Evolutionary conservation across 2,113 vertebrate genomes (phyloP).

Genomic region (Channa maculata): DNA sequence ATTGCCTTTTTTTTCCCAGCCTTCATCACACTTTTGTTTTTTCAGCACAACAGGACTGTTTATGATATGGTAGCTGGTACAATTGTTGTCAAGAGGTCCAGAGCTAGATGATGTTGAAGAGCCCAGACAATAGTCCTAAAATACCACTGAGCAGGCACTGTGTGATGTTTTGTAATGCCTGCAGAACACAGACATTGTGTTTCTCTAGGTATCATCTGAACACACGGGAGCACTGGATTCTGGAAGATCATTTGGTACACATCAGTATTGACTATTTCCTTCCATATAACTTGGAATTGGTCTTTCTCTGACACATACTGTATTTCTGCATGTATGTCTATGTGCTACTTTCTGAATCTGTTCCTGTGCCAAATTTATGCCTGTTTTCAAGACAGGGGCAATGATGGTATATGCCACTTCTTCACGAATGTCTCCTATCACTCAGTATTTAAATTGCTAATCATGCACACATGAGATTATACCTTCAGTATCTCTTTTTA

Average conservation of each 20-base stretch:
- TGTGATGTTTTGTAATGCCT: slow-evolving; percentile 15
- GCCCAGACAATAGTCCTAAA: slow-evolving; percentile 5
- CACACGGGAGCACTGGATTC: slow-evolving; percentile 1
- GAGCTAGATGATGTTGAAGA: slow-evolving; percentile 87
- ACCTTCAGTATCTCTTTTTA: slow-evolving; percentile 45
- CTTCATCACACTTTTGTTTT: slow-evolving; percentile 97
- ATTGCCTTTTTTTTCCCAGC: slow-evolving; percentile 99
- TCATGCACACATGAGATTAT: slow-evolving; percentile 33
- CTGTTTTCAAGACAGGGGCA: slow-evolving; percentile 27
- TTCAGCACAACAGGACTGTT: slow-evolving; percentile 98
- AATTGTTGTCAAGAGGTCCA: slow-evolving; percentile 94
- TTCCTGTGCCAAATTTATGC: slow-evolving; percentile 44
- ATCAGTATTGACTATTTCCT: slow-evolving; percentile 35
- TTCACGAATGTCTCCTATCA: slow-evolving; percentile 33
- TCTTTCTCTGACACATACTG: slow-evolving; percentile 47
- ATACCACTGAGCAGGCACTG: slow-evolving; percentile 23
- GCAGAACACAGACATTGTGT: slow-evolving; percentile 20
- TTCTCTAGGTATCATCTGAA: slow-evolving; percentile 25
- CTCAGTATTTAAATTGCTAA: slow-evolving; percentile 46
- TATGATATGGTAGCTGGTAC: slow-evolving; percentile 99
- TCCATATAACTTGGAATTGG: slow-evolving; percentile 10
- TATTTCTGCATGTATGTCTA: slow-evolving; percentile 54
- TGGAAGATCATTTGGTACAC: slow-evolving; percentile 18
- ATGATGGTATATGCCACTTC: slow-evolving; percentile 37
- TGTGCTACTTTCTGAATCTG: slow-evolving; percentile 58